These are phyloP conservation scores for Drosophila pectinifera DNA, from an alignment of 1,140 invertebrate genomes.

Conservation along the genomic window DNA sequence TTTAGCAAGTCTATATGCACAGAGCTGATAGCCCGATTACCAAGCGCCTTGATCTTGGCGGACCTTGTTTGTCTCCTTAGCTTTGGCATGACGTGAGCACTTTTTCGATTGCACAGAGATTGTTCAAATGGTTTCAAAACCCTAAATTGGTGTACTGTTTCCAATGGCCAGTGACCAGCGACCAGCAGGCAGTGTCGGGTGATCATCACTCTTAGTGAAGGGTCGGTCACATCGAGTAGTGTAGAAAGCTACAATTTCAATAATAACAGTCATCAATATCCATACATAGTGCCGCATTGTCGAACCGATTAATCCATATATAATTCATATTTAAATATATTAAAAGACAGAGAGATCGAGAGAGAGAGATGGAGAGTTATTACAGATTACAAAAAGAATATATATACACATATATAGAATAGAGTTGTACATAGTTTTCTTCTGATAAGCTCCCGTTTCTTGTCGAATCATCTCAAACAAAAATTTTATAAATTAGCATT, in stretches of 20 bases:
- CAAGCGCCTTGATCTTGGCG: conserved; percentile 70
- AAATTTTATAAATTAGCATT: conserved; percentile 57
- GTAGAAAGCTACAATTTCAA: conserved; percentile 23
- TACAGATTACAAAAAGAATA: conserved; percentile 24
- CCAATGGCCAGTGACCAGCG: conserved; percentile 8
- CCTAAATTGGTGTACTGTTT: conserved; percentile 24
- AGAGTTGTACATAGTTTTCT: conserved; percentile 35
- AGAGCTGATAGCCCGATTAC: conserved; percentile 63
- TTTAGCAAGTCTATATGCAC: conserved; percentile 53
- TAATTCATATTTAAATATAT: conserved; percentile 18
- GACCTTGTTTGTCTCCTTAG: conserved; percentile 71
- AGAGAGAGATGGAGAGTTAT: conserved; percentile 10
- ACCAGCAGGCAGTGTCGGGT: conserved; percentile 8
- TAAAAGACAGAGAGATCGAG: not conserved
- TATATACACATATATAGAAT: conserved; percentile 15
- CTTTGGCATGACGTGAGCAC: conserved; percentile 61
- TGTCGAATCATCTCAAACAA: conserved; percentile 56
- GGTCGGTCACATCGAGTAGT: conserved; percentile 20
- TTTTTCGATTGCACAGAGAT: conserved; percentile 21
- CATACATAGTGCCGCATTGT: conserved; percentile 2
- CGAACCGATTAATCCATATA: not conserved
- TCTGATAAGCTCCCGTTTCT: conserved; percentile 52
- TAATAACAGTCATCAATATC: conserved; percentile 13
- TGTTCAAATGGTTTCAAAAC: conserved; percentile 15
- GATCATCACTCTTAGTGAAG: conserved; percentile 3